phyloP scores from a whole-genome alignment of 2,888 invertebrate species.

The Plagodis pulveraria region DNA sequence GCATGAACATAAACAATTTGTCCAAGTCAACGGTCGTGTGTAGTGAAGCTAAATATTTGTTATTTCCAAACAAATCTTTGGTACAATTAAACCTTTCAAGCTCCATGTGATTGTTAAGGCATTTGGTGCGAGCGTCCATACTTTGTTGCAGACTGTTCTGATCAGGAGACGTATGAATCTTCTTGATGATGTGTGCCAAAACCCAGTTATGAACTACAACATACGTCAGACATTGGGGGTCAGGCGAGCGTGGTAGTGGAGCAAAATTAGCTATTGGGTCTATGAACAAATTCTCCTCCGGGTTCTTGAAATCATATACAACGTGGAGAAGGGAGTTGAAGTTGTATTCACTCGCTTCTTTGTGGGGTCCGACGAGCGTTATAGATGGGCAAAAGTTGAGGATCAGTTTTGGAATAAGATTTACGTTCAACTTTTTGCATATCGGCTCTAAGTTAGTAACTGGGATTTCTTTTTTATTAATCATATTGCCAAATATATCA shows the following conservation, averaged over 20 bases:
- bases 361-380: constrained; percentile 68
- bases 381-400: constrained; percentile 89
- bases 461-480: constrained; percentile 88
- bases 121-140: constrained; percentile 84
- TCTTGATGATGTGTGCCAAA: constrained; percentile 87
- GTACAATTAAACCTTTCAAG: constrained; percentile 81
- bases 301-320: constrained; percentile 74
- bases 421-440: constrained; percentile 88
- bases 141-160: constrained; percentile 76
- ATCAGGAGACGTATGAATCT: constrained; percentile 84
- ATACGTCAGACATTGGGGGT: constrained; percentile 84
- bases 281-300: constrained; percentile 77
- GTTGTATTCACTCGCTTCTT: constrained; percentile 68
- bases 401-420: constrained; percentile 90
- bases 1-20: constrained; percentile 79
- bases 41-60: constrained; percentile 85
- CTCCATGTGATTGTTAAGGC: constrained; percentile 85
- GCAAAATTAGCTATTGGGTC: constrained; percentile 75
- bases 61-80: constrained; percentile 82
- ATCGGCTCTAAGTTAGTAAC: constrained; percentile 88
- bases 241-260: constrained; percentile 73
- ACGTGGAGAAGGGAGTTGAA: constrained; percentile 70
- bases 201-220: constrained; percentile 88
- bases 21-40: constrained; percentile 82
- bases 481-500: constrained; percentile 87